Conservation (phyloP, 2,797 vertebrate genomes). For the Anguilla obscura region DNA sequence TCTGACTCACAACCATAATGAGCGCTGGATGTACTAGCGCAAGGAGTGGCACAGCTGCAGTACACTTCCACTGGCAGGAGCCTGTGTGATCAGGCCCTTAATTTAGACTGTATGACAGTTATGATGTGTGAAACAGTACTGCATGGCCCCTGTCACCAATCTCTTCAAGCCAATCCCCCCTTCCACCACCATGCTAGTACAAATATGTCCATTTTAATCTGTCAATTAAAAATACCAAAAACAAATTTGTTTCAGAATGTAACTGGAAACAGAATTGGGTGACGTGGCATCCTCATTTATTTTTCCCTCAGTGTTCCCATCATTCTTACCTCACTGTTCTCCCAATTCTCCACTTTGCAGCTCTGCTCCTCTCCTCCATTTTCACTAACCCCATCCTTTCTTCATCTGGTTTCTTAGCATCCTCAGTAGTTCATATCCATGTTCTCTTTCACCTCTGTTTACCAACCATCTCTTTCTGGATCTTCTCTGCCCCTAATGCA, state of each 20-base stretch:
- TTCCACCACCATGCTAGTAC: too few species aligned
- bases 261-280: neutral
- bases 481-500: neutral
- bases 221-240: neutral
- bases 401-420: neutral
- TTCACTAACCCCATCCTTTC: too few species aligned
- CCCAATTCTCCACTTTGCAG: neutral
- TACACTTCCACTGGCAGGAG: neutral
- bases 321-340: neutral
- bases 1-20: constrained; percentile 7
- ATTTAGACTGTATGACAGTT: neutral
- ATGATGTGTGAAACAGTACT: neutral
- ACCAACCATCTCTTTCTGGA: neutral
- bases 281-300: neutral
- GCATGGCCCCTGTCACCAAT: neutral
- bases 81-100: neutral
- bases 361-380: neutral
- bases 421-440: neutral
- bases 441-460: neutral
- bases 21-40: neutral
- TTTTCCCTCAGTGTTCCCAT: neutral
- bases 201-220: neutral
- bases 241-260: neutral
- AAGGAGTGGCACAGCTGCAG: neutral
- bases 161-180: neutral